Evolutionary conservation across 2,888 invertebrate genomes (phyloP), one percentile per base, ranked within the genome.

Genomic region (Rhagium mordax): DNA sequence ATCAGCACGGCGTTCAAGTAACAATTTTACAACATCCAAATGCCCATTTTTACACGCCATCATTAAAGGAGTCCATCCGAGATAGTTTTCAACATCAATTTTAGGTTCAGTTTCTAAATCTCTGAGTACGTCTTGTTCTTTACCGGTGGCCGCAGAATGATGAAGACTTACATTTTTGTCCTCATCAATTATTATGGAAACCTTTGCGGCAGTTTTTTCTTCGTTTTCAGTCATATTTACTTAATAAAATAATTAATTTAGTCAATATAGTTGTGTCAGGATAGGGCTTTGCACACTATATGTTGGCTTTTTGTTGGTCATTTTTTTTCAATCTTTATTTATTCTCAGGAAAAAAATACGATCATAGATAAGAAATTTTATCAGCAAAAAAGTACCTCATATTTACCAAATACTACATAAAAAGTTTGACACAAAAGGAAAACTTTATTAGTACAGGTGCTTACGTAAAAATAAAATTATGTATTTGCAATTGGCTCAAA

Each of bases 31-130:
- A 15, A 82, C 77, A 10, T 83, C 81, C 3, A 79, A 10, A 62
- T 85, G 83, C 3, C 85, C 85, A 64, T 85, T 84, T 65, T 85
- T 77, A 7, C 85, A 83, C 4, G 87, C 87, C 86, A 87, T 86
- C 87, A 87, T 87, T 69, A 88, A 78, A 5, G 88, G 87, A 3
- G 87, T 88, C 87, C 88, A 88, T 55, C 86, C 87, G 59, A 86
- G 72, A 69, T 82, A 85, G 77, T 87, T 88, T 69, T 82, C 83
- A 1, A 83, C 77, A 74, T 88, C 87, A 33, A 86, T 70, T 71
- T 82, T 83, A 57, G 75, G 79, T 15, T 77, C 66, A 13, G 71
- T 74, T 24, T 78, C 74, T 8, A 84, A 49, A 57, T 81, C 74
- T 33, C 78, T 67, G 5, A 61, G 48, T 4, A 86, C 76, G 15